Evolutionary conservation across 1,140 invertebrate species (phyloP).

Genomic region (Protaetia brevitarsis): DNA sequence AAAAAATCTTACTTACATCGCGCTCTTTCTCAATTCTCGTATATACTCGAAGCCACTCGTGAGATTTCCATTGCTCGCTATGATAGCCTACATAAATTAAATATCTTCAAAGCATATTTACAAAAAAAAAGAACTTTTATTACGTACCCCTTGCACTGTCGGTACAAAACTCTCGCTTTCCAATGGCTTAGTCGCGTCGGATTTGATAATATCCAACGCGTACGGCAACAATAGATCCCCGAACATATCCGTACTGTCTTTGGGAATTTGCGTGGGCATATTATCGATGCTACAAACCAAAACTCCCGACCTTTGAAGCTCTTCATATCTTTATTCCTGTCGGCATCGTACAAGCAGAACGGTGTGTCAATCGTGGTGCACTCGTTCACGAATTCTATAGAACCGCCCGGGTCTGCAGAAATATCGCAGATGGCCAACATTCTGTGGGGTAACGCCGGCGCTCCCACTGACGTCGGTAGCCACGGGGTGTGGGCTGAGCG

Average conservation of each 20-base stretch:
- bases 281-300: conserved; percentile 99
- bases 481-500: conserved; percentile 86
- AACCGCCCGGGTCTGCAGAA: conserved; percentile 91
- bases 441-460: conserved; percentile 85
- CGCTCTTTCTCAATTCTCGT: conserved; percentile 71
- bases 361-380: conserved; percentile 99
- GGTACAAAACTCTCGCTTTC: conserved; percentile 75
- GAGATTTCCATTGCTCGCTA: conserved; percentile 90
- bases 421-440: conserved; percentile 96
- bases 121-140: background rate
- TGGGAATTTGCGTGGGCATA: conserved; percentile 98
- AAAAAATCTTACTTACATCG: conserved; percentile 52
- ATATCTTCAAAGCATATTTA: background rate
- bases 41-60: conserved; percentile 96
- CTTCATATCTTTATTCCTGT: conserved; percentile 94
- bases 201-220: conserved; percentile 84
- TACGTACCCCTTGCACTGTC: conserved; percentile 77
- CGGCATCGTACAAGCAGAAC: conserved; percentile 97
- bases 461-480: conserved; percentile 81
- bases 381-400: conserved; percentile 99
- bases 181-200: conserved; percentile 80
- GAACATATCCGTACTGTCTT: conserved; percentile 97
- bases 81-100: conserved; percentile 77
- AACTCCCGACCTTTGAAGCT: conserved; percentile 94
- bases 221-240: conserved; percentile 90